A percentile compares a stretch with the other conserved stretches of the same genome.
phyloP scores from a whole-genome alignment of 2,113 vertebrate genomes.

The Lucifuga dentata region DNA sequence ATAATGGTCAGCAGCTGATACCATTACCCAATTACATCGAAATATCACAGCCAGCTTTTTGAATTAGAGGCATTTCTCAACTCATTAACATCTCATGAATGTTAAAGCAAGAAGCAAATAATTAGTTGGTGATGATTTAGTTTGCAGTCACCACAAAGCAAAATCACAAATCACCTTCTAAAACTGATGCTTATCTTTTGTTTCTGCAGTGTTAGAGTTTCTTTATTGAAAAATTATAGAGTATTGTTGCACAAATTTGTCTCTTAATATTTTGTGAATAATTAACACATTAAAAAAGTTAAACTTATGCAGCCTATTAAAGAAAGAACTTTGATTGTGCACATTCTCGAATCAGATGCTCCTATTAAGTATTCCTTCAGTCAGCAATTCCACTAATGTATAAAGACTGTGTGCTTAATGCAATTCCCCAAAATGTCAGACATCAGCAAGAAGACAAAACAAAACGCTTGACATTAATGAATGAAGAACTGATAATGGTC shows the following conservation, averaged over 20 bases:
- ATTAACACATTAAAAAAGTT: constrained; percentile 9
- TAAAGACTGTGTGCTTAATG: constrained; percentile 5
- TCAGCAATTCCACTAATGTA: not conserved
- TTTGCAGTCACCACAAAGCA: constrained; percentile 48
- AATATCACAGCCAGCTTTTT: constrained; percentile 62
- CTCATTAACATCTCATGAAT: constrained; percentile 79
- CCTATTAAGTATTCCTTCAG: not conserved
- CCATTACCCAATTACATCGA: constrained; percentile 59
- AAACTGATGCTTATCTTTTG: constrained; percentile 13
- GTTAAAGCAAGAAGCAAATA: constrained; percentile 58
- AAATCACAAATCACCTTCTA: constrained; percentile 40
- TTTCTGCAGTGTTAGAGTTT: not conserved
- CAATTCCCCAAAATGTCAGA: constrained; percentile 37
- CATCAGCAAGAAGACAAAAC: constrained; percentile 49
- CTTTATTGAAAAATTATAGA: no score
- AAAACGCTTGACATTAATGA: constrained; percentile 44
- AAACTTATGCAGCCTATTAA: constrained; percentile 13
- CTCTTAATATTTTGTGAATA: constrained; percentile 2
- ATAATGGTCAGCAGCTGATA: constrained; percentile 55
- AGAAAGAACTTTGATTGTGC: constrained; percentile 1
- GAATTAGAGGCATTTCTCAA: constrained; percentile 61
- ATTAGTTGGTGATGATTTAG: constrained; percentile 55
- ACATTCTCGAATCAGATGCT: constrained; percentile 5
- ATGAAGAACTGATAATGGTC: constrained; percentile 58
- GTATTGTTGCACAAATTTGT: no score